These are phyloP conservation scores for Eufriesea mexicana DNA, from an alignment of 1,140 invertebrate genomes.

Conservation along the genomic window DNA sequence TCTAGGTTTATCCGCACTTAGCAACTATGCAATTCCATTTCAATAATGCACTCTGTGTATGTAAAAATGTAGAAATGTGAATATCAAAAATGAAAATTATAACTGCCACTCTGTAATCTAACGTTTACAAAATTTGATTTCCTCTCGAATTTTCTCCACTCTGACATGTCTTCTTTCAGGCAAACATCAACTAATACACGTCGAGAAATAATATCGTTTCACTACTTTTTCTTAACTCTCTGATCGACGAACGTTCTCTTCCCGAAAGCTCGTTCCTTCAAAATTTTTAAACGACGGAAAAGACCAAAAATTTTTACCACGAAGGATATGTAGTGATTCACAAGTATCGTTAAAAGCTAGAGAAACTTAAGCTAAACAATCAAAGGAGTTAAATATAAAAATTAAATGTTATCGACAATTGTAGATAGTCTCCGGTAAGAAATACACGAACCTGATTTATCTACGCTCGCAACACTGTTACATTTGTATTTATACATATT, in stretches of 20 bases:
- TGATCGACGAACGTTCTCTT: neutral
- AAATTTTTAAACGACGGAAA: neutral
- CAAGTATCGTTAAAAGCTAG: neutral
- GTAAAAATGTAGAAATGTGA: constrained; percentile 3
- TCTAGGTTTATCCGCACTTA: constrained; percentile 17
- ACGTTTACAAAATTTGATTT: neutral
- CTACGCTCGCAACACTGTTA: constrained; percentile 63
- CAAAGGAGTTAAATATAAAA: neutral
- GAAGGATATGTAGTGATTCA: neutral
- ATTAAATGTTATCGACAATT: neutral
- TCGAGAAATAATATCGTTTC: neutral
- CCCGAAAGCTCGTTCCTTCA: neutral
- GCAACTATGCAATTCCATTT: constrained; percentile 29
- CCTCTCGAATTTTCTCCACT: neutral
- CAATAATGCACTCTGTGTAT: constrained; percentile 4
- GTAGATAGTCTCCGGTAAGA: neutral
- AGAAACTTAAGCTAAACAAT: neutral
- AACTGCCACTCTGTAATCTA: neutral
- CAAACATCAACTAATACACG: no score
- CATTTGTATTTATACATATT: constrained; percentile 9
- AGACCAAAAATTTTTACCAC: neutral
- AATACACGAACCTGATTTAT: neutral
- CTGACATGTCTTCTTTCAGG: no score
- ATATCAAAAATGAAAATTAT: neutral
- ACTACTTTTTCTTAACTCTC: neutral